A percentile compares a stretch with the other conserved stretches of the same genome.
phyloP scores from a whole-genome alignment of 2,797 vertebrate genomes.

The Neosalanx taihuensis region DNA sequence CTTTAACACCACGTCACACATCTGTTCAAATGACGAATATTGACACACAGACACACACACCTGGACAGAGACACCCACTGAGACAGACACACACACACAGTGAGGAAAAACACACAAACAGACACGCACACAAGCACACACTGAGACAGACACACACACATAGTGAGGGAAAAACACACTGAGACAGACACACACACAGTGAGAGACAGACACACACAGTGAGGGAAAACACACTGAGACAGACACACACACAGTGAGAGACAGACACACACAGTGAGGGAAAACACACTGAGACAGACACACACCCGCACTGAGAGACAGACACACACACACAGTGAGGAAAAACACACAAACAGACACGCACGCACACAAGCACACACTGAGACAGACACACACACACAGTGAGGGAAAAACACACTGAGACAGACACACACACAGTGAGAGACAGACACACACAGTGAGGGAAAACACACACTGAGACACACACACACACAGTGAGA shows the following conservation, averaged over 20 bases:
- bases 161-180: constrained; percentile 42
- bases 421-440: not conserved
- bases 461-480: not conserved
- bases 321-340: constrained; percentile 33
- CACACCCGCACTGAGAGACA: constrained; percentile 6
- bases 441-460: constrained; percentile 9
- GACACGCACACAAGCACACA: not conserved
- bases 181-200: not conserved
- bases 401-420: not conserved
- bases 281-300: not conserved
- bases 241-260: not conserved
- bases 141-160: not conserved
- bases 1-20: constrained; percentile 16
- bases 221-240: not conserved
- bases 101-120: not conserved
- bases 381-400: not conserved
- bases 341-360: constrained; percentile 17
- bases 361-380: too few species aligned
- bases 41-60: not conserved
- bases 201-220: not conserved
- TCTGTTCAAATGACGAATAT: constrained; percentile 18
- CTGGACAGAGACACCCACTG: not conserved
- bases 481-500: constrained; percentile 42
- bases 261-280: not conserved
- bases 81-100: not conserved